Evolutionary conservation across 1,140 invertebrate species (phyloP), one percentile per base, ranked within the genome.

Genomic region (Pseudomyrmex sp.): DNA sequence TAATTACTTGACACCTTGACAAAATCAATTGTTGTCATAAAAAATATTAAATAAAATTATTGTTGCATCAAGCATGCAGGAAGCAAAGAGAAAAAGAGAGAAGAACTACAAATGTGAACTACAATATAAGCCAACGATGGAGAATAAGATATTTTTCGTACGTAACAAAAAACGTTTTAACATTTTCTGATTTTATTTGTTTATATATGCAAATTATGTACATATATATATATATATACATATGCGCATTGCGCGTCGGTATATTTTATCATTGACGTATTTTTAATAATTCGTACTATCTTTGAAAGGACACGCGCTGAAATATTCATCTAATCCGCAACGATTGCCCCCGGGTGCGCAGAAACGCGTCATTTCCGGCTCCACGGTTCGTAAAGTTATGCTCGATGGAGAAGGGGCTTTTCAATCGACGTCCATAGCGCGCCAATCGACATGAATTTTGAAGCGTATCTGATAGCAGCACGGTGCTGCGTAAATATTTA

Each of bases 401-500:
- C 90, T 86, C 75, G 18, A 52, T 23, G 76, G 8, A 20, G 50
- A 50, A 59, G 72, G 65, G 69, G 91, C 91, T 94, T 94, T 94
- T 92, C 93, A 93, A 94, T 94, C 91, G 91, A 76, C 88, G 83
- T 83, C 75, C 82, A 86, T 83, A 88, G 84, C 88, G 83, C 90
- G 89, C 87, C 91, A 90, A 92, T 92, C 90, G 90, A 91, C 91
- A 92, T 94, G 91, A 94, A 94, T 94, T 94, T 94, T 93, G 89
- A 91, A 94, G 90, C 76, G 82, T 91, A 93, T 93, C 89, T 91
- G 92, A 92, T 93, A 93, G 91, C 88, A 89, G 89, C 91, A 93
- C 90, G 93, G 90, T 91, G 91, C 90, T 87, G 76, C 88, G 89
- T 94, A 91, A 94, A 94, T 94, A 94, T 94, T 94, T 94, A 91